Percentiles rank a stretch among this genome's conserved stretches.
phyloP scores from a whole-genome alignment of 2,113 vertebrate species.

The Clupea harengus region DNA sequence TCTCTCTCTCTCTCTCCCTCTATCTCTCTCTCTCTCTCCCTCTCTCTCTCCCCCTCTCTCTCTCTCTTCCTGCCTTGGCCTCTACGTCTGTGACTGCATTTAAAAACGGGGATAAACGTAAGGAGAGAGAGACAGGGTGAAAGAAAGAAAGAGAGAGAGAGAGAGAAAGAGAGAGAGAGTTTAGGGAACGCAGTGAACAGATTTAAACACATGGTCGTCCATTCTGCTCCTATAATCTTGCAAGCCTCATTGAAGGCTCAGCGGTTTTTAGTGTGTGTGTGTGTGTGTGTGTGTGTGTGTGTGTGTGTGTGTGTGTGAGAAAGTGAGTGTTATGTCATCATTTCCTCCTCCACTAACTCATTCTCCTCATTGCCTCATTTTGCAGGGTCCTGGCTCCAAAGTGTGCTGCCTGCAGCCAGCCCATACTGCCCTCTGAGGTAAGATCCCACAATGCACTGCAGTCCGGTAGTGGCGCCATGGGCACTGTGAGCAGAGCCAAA shows the following conservation, averaged over 20 bases:
- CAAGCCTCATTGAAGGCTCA: neutral
- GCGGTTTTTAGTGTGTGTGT: neutral
- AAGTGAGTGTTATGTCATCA: neutral
- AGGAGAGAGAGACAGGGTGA: neutral
- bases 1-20: neutral
- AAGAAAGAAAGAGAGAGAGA: neutral
- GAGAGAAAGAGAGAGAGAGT: neutral
- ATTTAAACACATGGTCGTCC: slow-evolving; percentile 8
- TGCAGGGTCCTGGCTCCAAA: slow-evolving; percentile 91
- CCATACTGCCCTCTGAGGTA: slow-evolving; percentile 75
- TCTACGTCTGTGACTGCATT: neutral
- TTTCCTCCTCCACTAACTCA: slow-evolving; percentile 1
- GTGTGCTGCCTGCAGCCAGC: slow-evolving; percentile 88
- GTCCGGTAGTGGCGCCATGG: neutral
- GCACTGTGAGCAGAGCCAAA: too few species aligned
- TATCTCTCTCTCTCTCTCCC: neutral
- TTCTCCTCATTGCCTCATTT: neutral
- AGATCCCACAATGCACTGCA: neutral
- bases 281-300: slow-evolving; percentile 6
- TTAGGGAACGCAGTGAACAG: neutral
- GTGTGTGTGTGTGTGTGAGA: neutral
- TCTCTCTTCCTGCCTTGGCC: neutral
- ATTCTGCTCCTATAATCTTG: neutral
- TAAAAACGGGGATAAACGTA: neutral
- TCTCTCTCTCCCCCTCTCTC: neutral